Percentiles rank a stretch among this genome's conserved stretches.
These are phyloP conservation scores for Spodoptera frugiperda DNA, from an alignment of 1,140 invertebrate species.

Conservation along the genomic window DNA sequence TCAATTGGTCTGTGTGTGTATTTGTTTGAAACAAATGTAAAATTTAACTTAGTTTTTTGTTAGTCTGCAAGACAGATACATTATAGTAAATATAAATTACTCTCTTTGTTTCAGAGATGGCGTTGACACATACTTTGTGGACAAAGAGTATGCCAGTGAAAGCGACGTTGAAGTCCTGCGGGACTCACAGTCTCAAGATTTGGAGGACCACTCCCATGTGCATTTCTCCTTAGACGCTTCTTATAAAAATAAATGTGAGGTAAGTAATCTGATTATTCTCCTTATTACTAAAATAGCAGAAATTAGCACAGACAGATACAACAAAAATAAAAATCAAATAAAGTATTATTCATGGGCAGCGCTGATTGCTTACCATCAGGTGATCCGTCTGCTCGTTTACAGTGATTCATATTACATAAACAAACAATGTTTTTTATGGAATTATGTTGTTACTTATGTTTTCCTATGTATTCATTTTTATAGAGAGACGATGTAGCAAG, in stretches of 20 bases:
- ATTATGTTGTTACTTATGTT: too few relatives aligned
- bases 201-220: slow-evolving; percentile 81
- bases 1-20: too few relatives aligned
- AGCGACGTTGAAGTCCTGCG: slow-evolving; percentile 76
- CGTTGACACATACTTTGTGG: slow-evolving; percentile 74
- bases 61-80: too few relatives aligned
- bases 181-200: slow-evolving; percentile 72
- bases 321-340: too few relatives aligned
- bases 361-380: too few relatives aligned
- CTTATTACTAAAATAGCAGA: too few relatives aligned
- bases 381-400: neutral
- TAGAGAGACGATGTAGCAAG: slow-evolving; percentile 88
- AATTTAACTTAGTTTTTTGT: too few relatives aligned
- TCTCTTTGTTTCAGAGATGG: slow-evolving; percentile 71
- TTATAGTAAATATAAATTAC: too few relatives aligned
- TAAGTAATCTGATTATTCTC: slow-evolving; percentile 59
- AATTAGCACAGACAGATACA: too few relatives aligned
- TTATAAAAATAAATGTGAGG: slow-evolving; percentile 82
- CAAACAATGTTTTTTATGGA: too few relatives aligned
- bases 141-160: slow-evolving; percentile 80
- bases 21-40: too few relatives aligned
- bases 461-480: neutral
- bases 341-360: neutral
- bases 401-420: neutral
- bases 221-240: slow-evolving; percentile 83